A percentile compares a stretch with the other conserved stretches of the same genome.
phyloP scores from a whole-genome alignment of 2,113 vertebrate species.

The Nesospiza acunhae region DNA sequence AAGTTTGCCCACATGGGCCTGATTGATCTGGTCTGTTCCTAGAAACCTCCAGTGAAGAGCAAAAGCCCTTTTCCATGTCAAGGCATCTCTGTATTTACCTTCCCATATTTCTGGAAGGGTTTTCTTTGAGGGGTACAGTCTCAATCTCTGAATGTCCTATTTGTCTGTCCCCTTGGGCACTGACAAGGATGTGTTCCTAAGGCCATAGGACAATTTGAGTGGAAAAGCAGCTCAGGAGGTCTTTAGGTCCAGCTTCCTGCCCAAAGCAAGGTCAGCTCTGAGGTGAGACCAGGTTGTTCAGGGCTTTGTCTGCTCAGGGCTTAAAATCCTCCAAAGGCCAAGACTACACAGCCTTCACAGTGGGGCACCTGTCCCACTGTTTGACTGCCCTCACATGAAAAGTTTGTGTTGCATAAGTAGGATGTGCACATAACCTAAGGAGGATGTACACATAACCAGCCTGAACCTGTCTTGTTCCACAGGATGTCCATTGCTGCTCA shows the following conservation, averaged over 20 bases:
- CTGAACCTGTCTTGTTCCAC: not conserved
- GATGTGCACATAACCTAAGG: not conserved
- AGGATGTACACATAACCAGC: not conserved
- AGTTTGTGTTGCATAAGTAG: not conserved
- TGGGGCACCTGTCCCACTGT: not conserved
- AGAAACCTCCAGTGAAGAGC: not conserved
- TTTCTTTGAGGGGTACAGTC: not conserved
- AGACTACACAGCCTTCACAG: not conserved
- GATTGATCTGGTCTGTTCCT: not conserved
- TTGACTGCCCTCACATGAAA: not conserved
- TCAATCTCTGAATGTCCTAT: not conserved
- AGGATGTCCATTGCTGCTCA: not conserved
- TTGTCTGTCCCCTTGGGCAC: not conserved
- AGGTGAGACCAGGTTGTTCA: not conserved
- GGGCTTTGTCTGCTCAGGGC: not conserved
- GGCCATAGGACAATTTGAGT: not conserved
- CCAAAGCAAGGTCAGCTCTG: not conserved
- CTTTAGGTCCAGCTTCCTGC: not conserved
- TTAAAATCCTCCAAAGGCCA: not conserved
- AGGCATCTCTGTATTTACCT: not conserved
- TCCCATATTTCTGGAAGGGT: not conserved
- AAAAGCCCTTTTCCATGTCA: not conserved
- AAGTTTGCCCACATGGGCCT: not conserved
- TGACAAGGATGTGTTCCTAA: not conserved
- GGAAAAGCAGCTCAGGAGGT: not conserved